A percentile compares a stretch with the other conserved stretches of the same genome.
phyloP scores from a whole-genome alignment of 2,888 invertebrate genomes.

The Lissonota sp. region DNA sequence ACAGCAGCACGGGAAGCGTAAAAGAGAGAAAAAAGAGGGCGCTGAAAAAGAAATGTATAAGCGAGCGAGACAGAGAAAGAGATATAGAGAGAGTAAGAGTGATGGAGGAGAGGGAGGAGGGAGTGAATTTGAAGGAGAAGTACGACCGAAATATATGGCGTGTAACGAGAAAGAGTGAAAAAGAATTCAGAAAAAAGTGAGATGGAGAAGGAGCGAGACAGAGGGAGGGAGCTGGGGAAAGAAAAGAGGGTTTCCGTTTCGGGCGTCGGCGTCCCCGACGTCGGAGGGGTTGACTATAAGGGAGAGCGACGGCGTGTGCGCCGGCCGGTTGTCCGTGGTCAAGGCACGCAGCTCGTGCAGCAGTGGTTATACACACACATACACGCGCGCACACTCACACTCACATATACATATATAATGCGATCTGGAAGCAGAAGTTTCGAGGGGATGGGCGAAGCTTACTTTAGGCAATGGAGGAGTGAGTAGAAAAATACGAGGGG shows the following conservation, averaged over 20 bases:
- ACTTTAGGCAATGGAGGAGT: conserved; percentile 10
- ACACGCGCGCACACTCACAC: conserved; percentile 25
- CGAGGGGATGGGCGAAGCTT: conserved; percentile 27
- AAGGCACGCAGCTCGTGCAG: conserved; percentile 80
- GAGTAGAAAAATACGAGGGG: conserved; percentile 27
- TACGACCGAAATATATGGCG: conserved; percentile 28
- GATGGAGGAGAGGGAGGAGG: neutral
- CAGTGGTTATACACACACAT: conserved; percentile 49
- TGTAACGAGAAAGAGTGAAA: conserved; percentile 37
- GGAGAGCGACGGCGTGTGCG: conserved; percentile 72
- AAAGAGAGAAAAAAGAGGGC: conserved; percentile 9
- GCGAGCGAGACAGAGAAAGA: conserved; percentile 8
- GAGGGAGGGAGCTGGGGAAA: conserved; percentile 66
- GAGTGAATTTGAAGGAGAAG: conserved; percentile 27
- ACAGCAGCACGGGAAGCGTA: conserved; percentile 41
- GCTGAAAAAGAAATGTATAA: conserved; percentile 5
- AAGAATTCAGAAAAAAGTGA: conserved; percentile 28
- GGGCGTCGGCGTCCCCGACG: conserved; percentile 64
- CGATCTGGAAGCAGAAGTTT: conserved; percentile 11
- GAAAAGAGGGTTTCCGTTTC: conserved; percentile 64
- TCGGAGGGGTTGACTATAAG: conserved; percentile 42
- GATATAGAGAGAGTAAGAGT: neutral
- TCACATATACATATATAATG: conserved; percentile 7
- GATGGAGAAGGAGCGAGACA: conserved; percentile 34
- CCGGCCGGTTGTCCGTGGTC: conserved; percentile 82